phyloP scores from a whole-genome alignment of 2,113 vertebrate genomes.

The Ictalurus punctatus region DNA sequence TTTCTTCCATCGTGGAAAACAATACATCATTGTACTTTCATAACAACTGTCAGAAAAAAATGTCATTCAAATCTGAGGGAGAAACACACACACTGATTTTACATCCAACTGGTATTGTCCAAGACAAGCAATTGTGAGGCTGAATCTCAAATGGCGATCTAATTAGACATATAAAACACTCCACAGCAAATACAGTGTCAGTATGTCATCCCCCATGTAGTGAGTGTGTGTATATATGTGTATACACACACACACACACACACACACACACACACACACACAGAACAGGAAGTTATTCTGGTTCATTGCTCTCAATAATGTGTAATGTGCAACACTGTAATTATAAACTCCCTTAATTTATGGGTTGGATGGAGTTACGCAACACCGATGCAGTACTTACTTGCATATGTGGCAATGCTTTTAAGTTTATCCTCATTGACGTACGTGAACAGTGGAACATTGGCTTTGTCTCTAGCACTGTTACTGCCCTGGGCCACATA shows the following conservation, averaged over 20 bases:
- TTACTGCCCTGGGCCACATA: slow-evolving; percentile 70
- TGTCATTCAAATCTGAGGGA: not conserved
- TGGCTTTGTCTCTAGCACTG: slow-evolving; percentile 71
- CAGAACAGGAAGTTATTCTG: not conserved
- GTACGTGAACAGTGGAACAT: slow-evolving; percentile 68
- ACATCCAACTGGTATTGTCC: not conserved
- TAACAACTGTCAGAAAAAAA: not conserved
- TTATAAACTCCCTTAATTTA: not conserved
- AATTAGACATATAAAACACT: no score
- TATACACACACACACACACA: no score
- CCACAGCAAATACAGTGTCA: not conserved
- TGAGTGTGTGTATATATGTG: not conserved
- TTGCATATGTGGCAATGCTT: slow-evolving; percentile 72
- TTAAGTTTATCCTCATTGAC: slow-evolving; percentile 76
- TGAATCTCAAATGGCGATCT: not conserved
- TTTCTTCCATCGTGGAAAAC: not conserved
- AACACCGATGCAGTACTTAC: slow-evolving; percentile 61
- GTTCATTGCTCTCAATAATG: not conserved
- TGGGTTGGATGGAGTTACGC: not conserved
- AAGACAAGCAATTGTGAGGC: not conserved
- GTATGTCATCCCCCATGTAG: not conserved
- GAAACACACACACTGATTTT: not conserved
- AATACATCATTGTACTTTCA: not conserved
- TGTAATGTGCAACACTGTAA: not conserved
- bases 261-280: no score